Conservation (phyloP, 37 sponge, comb jelly and placozoan species). For the Aphrocallistes beatrix region DNA sequence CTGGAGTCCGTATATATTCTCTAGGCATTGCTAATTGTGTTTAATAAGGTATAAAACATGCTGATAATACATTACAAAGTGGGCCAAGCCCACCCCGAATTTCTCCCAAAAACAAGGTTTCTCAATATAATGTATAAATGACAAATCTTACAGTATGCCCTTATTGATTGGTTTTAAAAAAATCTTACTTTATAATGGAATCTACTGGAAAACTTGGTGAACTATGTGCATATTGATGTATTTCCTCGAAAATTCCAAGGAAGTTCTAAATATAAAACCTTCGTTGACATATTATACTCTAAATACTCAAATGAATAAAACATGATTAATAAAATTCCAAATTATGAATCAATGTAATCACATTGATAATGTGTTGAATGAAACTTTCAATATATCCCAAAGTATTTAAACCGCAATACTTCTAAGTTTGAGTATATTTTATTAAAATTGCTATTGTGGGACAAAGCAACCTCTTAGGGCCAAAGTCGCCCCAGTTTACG, state of each 20-base stretch:
- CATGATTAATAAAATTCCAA: too few relatives aligned
- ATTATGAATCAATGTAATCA: too few relatives aligned
- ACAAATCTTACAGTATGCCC: constrained; percentile 8
- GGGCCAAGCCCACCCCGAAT: constrained; percentile 4
- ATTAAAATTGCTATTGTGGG: too few relatives aligned
- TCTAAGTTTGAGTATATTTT: too few relatives aligned
- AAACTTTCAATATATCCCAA: too few relatives aligned
- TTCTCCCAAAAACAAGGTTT: background rate
- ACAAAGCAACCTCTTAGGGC: too few relatives aligned
- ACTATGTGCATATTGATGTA: constrained; percentile 4
- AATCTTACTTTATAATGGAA: background rate
- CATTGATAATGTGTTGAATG: too few relatives aligned
- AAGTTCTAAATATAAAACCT: constrained; percentile 5
- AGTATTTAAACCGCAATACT: too few relatives aligned
- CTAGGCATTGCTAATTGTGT: background rate
- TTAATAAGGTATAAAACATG: background rate
- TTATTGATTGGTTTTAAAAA: background rate
- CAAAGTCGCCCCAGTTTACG: too few relatives aligned
- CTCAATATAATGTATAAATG: background rate
- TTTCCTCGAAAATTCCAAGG: constrained; percentile 17
- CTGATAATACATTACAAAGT: background rate
- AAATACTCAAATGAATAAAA: constrained; percentile 18
- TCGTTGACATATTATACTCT: background rate
- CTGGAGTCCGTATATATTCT: background rate
- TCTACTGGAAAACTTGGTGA: background rate